Evolutionary conservation across 2,888 invertebrate genomes (phyloP).

Genomic region (Rhagonycha lutea): DNA sequence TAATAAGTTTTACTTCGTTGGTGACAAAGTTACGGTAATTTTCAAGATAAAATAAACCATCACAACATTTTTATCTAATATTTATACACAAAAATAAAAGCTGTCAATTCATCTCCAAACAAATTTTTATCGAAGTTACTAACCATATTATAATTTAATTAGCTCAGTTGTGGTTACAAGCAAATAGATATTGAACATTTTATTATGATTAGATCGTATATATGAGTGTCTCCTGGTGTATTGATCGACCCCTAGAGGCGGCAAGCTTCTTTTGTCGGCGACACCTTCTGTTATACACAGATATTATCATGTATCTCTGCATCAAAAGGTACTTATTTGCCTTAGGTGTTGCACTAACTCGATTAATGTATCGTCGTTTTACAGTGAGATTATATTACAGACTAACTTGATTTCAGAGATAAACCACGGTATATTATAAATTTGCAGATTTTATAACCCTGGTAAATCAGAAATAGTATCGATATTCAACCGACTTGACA

Average conservation of each 20-base stretch:
- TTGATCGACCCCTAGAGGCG: conserved; percentile 37
- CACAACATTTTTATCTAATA: background rate
- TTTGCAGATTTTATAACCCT: background rate
- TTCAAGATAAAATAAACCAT: background rate
- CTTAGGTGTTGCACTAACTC: conserved; percentile 14
- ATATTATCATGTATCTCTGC: conserved; percentile 20
- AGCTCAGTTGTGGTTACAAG: background rate
- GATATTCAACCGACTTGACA: too few species aligned
- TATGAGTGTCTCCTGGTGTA: conserved; percentile 30
- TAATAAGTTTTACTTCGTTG: background rate
- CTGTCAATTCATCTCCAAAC: background rate
- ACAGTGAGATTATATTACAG: conserved; percentile 4
- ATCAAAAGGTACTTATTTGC: conserved; percentile 17
- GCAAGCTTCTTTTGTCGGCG: conserved; percentile 36
- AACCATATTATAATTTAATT: background rate
- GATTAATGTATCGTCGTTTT: conserved; percentile 4
- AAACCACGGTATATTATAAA: background rate
- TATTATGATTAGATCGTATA: background rate
- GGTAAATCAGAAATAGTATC: too few species aligned
- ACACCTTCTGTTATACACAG: conserved; percentile 25
- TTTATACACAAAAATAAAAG: background rate
- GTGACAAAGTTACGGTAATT: background rate
- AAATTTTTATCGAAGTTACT: background rate
- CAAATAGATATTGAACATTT: background rate
- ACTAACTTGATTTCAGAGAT: background rate